Evolutionary conservation across 2,113 vertebrate genomes (phyloP).

Genomic region (Cyphomyrus discorhynchus): DNA sequence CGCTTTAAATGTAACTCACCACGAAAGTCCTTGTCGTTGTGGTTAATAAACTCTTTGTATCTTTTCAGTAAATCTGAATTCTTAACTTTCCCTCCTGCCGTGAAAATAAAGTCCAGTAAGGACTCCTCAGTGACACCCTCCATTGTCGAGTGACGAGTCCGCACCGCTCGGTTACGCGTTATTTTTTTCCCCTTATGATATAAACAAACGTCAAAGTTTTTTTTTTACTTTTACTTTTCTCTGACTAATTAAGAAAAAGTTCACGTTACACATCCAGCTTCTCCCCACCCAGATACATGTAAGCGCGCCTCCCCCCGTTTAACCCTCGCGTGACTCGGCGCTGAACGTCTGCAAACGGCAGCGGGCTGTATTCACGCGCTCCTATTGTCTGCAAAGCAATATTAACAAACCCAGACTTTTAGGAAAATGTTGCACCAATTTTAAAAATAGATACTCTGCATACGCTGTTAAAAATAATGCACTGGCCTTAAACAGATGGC

Average conservation of each 20-base stretch:
- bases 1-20: constrained; percentile 47
- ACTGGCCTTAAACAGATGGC: background rate
- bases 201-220: background rate
- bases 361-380: background rate
- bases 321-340: constrained; percentile 47
- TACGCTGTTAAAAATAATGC: background rate
- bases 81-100: constrained; percentile 56
- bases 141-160: constrained; percentile 39
- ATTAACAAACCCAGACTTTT: background rate
- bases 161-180: background rate
- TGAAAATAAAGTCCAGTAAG: constrained; percentile 61
- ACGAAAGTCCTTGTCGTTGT: constrained; percentile 56
- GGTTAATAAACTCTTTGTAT: constrained; percentile 63
- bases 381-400: background rate
- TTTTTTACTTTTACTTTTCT: background rate
- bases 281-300: constrained; percentile 57
- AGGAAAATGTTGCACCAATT: background rate
- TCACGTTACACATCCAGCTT: constrained; percentile 43
- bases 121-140: constrained; percentile 56
- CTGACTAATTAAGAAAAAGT: constrained; percentile 47
- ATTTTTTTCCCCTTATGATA: background rate
- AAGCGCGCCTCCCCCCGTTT: constrained; percentile 50
- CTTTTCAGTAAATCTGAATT: constrained; percentile 60
- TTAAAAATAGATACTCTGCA: background rate
- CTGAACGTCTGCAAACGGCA: background rate